Percentiles rank a stretch among this genome's conserved stretches.
phyloP scores from a whole-genome alignment of 2,113 vertebrate genomes.

The Barnardius zonarius region DNA sequence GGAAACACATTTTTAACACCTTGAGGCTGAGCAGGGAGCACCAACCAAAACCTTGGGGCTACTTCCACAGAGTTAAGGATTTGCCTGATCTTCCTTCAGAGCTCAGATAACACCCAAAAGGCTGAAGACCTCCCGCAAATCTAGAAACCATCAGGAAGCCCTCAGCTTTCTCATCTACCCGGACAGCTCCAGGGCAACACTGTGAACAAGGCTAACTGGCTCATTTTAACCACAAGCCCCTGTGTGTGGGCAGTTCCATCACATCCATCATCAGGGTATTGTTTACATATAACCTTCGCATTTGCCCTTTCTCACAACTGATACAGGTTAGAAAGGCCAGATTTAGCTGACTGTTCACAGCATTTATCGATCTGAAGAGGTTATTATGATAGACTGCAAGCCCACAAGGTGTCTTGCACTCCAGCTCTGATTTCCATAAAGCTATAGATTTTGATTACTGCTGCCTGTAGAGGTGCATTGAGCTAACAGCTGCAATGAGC shows the following conservation, averaged over 20 bases:
- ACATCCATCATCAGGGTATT: not conserved
- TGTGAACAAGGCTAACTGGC: not conserved
- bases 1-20: not conserved
- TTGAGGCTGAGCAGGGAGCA: not conserved
- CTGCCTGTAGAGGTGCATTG: not conserved
- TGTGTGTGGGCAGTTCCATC: not conserved
- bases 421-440: not conserved
- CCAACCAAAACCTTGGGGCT: not conserved
- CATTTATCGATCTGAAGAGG: slow-evolving; percentile 1
- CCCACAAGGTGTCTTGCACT: not conserved
- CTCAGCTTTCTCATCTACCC: not conserved
- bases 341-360: not conserved
- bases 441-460: slow-evolving; percentile 33
- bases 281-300: slow-evolving; percentile 8
- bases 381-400: slow-evolving; percentile 17
- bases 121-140: not conserved
- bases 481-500: not conserved
- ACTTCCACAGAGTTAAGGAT: not conserved
- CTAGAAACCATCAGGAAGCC: not conserved
- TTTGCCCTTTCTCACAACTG: not conserved
- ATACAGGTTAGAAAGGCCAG: not conserved
- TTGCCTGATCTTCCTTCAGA: not conserved
- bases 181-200: not conserved
- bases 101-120: not conserved
- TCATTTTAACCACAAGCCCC: not conserved